Evolutionary conservation across 2,797 vertebrate genomes (phyloP).

Genomic region (Trachops cirrhosus): DNA sequence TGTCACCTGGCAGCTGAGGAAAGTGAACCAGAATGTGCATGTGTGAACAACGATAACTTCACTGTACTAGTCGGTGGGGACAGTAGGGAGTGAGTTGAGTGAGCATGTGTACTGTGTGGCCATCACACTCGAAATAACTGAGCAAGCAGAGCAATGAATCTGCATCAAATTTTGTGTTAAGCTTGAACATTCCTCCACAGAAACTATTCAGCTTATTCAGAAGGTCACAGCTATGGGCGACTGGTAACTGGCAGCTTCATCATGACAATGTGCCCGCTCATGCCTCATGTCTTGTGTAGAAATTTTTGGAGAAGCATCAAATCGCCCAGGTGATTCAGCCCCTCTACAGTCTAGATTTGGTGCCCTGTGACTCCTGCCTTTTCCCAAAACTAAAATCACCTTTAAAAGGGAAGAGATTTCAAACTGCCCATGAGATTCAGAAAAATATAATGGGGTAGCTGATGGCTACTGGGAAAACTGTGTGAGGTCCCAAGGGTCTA

Average conservation of each 20-base stretch:
- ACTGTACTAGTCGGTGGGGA: not conserved
- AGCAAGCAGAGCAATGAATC: not conserved
- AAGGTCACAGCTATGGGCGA: not conserved
- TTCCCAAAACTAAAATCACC: not conserved
- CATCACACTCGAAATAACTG: not conserved
- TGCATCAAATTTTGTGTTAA: not conserved
- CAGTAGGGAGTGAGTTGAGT: not conserved
- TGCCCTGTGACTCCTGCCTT: not conserved
- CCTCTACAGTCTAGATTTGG: no score
- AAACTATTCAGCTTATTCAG: not conserved
- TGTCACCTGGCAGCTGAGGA: not conserved
- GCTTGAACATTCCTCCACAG: not conserved
- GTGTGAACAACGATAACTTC: not conserved
- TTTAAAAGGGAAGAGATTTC: not conserved
- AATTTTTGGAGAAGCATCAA: not conserved
- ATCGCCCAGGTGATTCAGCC: not conserved
- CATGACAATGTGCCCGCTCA: not conserved
- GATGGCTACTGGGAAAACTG: no score
- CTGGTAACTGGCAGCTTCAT: not conserved
- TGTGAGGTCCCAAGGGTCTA: no score
- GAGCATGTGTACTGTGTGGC: not conserved
- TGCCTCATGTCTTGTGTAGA: not conserved
- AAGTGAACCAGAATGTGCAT: not conserved
- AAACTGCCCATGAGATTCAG: not conserved
- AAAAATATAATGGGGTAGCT: not conserved